Percentiles rank a stretch among this genome's conserved stretches.
phyloP scores from a whole-genome alignment of 2,797 vertebrate genomes.

The Prionace glauca region DNA sequence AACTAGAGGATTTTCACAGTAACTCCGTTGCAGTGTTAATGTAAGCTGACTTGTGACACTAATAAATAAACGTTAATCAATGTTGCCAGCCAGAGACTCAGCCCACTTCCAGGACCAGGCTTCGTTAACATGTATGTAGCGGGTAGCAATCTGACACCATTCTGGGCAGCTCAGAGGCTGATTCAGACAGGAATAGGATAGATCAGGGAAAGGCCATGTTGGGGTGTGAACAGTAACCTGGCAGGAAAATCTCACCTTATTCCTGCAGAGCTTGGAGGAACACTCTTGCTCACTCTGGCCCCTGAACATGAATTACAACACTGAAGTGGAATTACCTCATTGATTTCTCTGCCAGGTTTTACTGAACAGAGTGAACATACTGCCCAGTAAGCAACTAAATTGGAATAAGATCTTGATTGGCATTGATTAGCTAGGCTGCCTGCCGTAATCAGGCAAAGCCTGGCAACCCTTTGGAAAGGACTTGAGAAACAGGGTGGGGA shows the following conservation, averaged over 20 bases:
- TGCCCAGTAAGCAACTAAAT: background rate
- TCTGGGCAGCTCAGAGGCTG: background rate
- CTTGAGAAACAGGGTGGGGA: background rate
- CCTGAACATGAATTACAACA: background rate
- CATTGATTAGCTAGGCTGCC: background rate
- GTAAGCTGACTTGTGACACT: too few species aligned
- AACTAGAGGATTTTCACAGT: too few species aligned
- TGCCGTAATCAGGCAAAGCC: background rate
- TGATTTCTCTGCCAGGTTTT: background rate
- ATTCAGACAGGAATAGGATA: background rate
- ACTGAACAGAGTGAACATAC: background rate
- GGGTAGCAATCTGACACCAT: background rate
- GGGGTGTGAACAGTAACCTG: background rate
- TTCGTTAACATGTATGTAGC: background rate
- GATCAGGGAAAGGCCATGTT: background rate
- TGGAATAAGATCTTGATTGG: background rate
- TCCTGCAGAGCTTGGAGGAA: background rate
- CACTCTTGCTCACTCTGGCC: background rate
- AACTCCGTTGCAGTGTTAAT: too few species aligned
- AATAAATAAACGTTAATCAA: background rate
- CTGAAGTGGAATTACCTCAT: background rate
- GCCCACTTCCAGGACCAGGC: background rate
- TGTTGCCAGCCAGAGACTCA: background rate
- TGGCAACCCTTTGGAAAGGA: background rate
- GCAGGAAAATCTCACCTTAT: background rate